A percentile compares a stretch with the other conserved stretches of the same genome.
These are phyloP conservation scores for Arizona elegans DNA, from an alignment of 2,113 vertebrate species.

Conservation along the genomic window DNA sequence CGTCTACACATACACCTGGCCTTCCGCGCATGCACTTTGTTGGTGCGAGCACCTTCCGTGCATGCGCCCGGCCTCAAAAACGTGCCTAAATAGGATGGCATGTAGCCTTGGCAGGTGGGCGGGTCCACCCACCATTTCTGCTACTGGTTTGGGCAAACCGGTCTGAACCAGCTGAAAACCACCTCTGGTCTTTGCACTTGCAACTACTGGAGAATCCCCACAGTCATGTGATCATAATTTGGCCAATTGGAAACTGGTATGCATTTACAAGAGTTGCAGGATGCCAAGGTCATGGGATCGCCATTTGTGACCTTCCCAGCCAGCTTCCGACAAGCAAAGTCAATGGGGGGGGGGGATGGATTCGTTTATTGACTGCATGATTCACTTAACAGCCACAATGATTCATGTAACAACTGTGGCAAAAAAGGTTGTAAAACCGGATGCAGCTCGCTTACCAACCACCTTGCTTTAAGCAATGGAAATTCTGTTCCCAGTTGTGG, in stretches of 20 bases:
- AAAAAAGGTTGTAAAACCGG: not conserved
- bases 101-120: too few species aligned
- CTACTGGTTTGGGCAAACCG: too few species aligned
- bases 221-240: not conserved
- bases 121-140: too few species aligned
- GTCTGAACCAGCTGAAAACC: too few species aligned
- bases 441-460: not conserved
- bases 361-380: not conserved
- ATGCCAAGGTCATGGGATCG: not conserved
- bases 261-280: not conserved
- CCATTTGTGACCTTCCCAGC: not conserved
- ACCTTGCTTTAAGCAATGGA: not conserved
- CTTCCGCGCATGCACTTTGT: too few species aligned
- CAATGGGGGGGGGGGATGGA: not conserved
- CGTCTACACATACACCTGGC: too few species aligned
- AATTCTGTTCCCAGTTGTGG: not conserved
- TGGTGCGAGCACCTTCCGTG: too few species aligned
- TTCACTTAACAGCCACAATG: too few species aligned
- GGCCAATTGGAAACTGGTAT: not conserved
- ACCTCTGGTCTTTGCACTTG: not conserved
- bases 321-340: not conserved
- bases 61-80: too few species aligned
- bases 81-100: too few species aligned
- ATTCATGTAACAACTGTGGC: not conserved
- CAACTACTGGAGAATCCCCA: not conserved